Evolutionary conservation across 2,113 vertebrate species (phyloP), one percentile per base, ranked within the genome.

Genomic region (Sciurus niger): DNA sequence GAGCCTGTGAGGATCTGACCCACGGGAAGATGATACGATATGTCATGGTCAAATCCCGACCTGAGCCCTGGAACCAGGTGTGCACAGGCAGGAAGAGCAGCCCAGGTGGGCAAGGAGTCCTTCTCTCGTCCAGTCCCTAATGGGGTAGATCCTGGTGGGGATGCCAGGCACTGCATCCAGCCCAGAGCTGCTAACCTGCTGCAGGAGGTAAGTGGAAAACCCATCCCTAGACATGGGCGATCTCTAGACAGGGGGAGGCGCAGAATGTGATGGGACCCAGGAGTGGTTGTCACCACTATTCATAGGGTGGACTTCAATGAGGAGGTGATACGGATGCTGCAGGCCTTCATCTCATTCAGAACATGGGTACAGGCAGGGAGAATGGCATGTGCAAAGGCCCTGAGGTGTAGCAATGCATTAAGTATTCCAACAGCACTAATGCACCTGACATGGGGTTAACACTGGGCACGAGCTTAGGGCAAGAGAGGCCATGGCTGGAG

Each of bases 371-470:
- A 83, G 76, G n/a, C 51, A 76, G 63, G n/a, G 63, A 53, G 16
- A 58, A 22, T 11, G 17, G 68, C 11, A 12, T 8, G 5, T 32
- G 30, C 84, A 46, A 80, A 74, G 40, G 37, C 28, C 72, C 25
- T 1, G 32, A 20, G 13, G 32, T 83, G 2, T 65, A 13, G 30
- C 68, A 84, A n/a, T 30, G 48, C 4, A 2, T 32, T n/a, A 9
- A 28, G 37, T 55, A 20, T 65, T 63, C 25, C 7, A 25, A 72
- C 22, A 37, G 20, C 14, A 51, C 7, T n/a, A 6, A 73, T 53
- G 11, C 68, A 30, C 13, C 12, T 40, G 32, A 14, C 16, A 1
- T 34, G 40, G 0, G 2, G 3, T 1, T 34, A 4, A 32, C 7
- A 34, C 3, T n/a, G 37, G 65, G 11, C 8, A 43, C 7, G 60